These are phyloP conservation scores for Timema cristinae DNA, from an alignment of 2,888 invertebrate genomes.

Conservation along the genomic window DNA sequence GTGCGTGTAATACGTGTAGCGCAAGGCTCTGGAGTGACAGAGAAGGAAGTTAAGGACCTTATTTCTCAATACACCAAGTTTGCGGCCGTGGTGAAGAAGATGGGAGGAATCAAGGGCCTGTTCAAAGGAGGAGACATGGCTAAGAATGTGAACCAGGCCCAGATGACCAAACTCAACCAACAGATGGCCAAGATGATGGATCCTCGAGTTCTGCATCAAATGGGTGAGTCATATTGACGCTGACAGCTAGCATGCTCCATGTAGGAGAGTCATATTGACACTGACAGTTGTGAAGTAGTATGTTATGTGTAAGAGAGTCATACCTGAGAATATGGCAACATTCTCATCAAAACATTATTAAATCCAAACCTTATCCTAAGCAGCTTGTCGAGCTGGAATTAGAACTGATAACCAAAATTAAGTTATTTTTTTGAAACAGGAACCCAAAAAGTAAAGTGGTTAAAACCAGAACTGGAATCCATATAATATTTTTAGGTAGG, in stretches of 20 bases:
- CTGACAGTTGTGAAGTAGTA: background rate
- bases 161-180: conserved; percentile 98
- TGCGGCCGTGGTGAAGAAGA: conserved; percentile 98
- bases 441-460: too few species aligned
- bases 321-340: too few species aligned
- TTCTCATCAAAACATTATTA: too few species aligned
- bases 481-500: too few species aligned
- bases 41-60: conserved; percentile 94
- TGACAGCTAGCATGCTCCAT: background rate
- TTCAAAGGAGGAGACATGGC: conserved; percentile 99
- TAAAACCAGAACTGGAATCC: too few species aligned
- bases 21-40: conserved; percentile 90
- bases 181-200: conserved; percentile 99
- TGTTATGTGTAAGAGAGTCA: background rate
- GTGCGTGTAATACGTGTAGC: conserved; percentile 81
- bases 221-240: conserved; percentile 51
- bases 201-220: conserved; percentile 93
- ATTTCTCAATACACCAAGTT: conserved; percentile 98
- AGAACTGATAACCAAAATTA: too few species aligned
- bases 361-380: too few species aligned
- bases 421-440: too few species aligned
- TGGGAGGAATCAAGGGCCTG: conserved; percentile 99
- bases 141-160: conserved; percentile 96
- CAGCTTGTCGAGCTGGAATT: too few species aligned
- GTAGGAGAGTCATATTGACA: too few species aligned